These are phyloP conservation scores for Dysidea cf. avara DNA, from an alignment of 37 sponge, comb jelly and placozoan genomes.

Conservation along the genomic window DNA sequence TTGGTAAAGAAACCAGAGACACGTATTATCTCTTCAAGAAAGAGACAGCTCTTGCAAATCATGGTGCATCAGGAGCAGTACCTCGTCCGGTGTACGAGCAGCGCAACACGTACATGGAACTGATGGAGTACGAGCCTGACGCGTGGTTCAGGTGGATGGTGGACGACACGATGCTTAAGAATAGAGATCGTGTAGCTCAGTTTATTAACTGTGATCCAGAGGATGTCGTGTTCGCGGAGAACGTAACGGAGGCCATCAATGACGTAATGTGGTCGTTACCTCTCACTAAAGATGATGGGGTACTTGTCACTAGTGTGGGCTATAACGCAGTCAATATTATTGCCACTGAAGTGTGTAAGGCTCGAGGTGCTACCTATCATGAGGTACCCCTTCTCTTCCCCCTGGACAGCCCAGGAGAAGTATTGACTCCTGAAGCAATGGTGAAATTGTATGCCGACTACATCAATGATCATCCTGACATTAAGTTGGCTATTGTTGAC, in stretches of 20 bases:
- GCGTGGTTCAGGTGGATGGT: constrained; percentile 32
- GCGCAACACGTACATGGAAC: background rate
- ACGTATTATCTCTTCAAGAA: constrained; percentile 14
- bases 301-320: constrained; percentile 34
- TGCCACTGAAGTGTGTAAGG: constrained; percentile 19
- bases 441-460: too few species aligned
- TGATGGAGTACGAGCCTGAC: constrained; percentile 39
- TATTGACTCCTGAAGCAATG: too few species aligned
- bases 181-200: constrained; percentile 18
- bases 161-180: too few species aligned
- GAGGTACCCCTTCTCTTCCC: constrained; percentile 18
- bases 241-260: constrained; percentile 48
- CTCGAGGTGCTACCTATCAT: constrained; percentile 21
- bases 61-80: constrained; percentile 58
- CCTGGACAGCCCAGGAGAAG: constrained; percentile 7
- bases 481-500: constrained; percentile 53
- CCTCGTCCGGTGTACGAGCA: constrained; percentile 32
- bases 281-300: constrained; percentile 14
- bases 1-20: too few species aligned
- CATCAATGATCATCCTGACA: constrained; percentile 13
- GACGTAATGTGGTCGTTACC: constrained; percentile 27
- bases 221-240: constrained; percentile 50
- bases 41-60: constrained; percentile 33
- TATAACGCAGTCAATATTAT: constrained; percentile 36
- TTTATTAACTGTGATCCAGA: constrained; percentile 14